Conservation (phyloP, 1,140 invertebrate species). For the Macrocentrus cingulum region DNA sequence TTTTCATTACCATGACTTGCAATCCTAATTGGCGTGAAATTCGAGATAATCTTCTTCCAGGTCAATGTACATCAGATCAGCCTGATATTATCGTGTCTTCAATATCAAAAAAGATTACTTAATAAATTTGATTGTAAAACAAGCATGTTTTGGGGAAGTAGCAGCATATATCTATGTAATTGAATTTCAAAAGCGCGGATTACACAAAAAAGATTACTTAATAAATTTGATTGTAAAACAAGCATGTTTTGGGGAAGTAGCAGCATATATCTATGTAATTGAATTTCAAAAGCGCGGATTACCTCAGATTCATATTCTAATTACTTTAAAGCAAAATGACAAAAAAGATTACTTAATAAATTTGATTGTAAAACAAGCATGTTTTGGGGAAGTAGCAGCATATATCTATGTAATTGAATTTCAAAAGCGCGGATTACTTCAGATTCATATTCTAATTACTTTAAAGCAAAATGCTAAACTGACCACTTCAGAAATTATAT, state of each 20-base stretch:
- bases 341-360: constrained; percentile 31
- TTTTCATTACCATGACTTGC: constrained; percentile 1
- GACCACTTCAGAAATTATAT: constrained; percentile 11
- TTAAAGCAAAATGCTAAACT: too few species aligned
- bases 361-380: constrained; percentile 39
- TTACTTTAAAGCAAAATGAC: too few species aligned
- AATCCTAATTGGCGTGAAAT: constrained; percentile 28
- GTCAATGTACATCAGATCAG: constrained; percentile 22
- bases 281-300: constrained; percentile 57
- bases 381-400: constrained; percentile 33
- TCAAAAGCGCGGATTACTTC: constrained; percentile 48
- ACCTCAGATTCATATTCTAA: constrained; percentile 5
- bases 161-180: constrained; percentile 43
- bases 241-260: constrained; percentile 35
- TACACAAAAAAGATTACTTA: constrained; percentile 33
- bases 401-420: constrained; percentile 54
- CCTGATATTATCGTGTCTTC: constrained; percentile 48
- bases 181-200: constrained; percentile 57
- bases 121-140: constrained; percentile 34
- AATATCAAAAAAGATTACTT: constrained; percentile 36
- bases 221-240: constrained; percentile 37
- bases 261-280: constrained; percentile 43
- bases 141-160: constrained; percentile 37
- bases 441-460: too few species aligned
- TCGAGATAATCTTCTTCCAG: constrained; percentile 15